These are phyloP conservation scores for Gastrophysa polygoni DNA, from an alignment of 2,888 invertebrate species.

Conservation along the genomic window DNA sequence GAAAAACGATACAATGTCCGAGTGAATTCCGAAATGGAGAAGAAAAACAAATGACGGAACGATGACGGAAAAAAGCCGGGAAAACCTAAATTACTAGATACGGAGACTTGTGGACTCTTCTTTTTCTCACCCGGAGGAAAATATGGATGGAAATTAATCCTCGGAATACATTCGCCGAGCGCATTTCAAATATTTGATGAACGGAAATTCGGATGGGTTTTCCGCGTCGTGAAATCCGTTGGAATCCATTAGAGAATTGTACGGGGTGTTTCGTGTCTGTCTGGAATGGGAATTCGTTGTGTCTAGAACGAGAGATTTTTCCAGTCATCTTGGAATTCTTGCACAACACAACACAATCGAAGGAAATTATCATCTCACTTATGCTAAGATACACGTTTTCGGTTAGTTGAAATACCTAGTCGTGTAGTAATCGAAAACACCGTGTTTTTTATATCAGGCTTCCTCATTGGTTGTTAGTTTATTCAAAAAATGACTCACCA, in stretches of 20 bases:
- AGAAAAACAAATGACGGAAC: neutral
- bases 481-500: no score
- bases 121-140: neutral
- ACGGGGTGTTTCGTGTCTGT: no score
- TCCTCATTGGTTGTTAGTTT: no score
- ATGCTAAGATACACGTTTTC: no score
- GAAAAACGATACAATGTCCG: neutral
- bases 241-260: neutral
- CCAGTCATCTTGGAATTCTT: no score
- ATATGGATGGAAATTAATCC: conserved; percentile 1
- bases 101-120: neutral
- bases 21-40: neutral
- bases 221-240: neutral
- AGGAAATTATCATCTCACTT: no score
- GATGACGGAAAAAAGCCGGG: conserved; percentile 1
- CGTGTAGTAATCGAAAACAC: no score
- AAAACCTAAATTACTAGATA: conserved; percentile 12
- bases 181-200: neutral
- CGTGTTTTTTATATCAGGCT: no score
- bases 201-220: neutral
- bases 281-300: no score
- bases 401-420: no score
- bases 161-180: neutral
- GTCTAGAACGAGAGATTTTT: no score
- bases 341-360: no score